Base-by-base conservation (phyloP, 2,797 vertebrate genomes). In the Microctenopoma lineatum region DNA sequence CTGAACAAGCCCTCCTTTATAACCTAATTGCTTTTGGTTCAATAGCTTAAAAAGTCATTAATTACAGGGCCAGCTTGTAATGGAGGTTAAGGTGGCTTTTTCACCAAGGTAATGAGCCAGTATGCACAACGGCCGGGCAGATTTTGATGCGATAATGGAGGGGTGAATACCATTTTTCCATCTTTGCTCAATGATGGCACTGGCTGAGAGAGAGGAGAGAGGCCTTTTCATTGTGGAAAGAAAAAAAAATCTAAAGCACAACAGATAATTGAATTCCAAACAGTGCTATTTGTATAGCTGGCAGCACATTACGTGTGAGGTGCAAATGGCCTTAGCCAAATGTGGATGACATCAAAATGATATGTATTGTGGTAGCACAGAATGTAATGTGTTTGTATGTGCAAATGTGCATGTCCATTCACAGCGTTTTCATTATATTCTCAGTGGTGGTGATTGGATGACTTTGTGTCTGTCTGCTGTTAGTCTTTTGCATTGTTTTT, bases 21-120 rank as follows among this genome's bases (percentile, higher is more conserved):
- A 91, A 91, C 90, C 85, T 93, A 92, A 94, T 94, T 93, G 91
- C 90, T 92, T 94, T 92, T 86, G 85, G 91, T 91, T 94, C 90
- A 92, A 91, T 91, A 91, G 88, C 91, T 94, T 93, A 90, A 93
- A 94, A 92, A 91, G 92, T 93, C 90, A 94, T 94, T 94, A 95
- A 95, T 94, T 94, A 92, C 88, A 88, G 86, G 90, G 86, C 87
- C 85, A 84, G 76, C 81, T 87, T 86, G 84, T 92, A 93, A 94
- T 91, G 83, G 90, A 92, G 90, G 91, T 92, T 90, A 93, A 92
- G 91, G 92, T 92, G 88, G 87, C 85, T 90, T 91, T 93, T 92
- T 91, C 84, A 85, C 84, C 82, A 89, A 90, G 89, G 89, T 93
- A 94, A 93, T 93, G 91, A 95, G 91, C 71, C 89, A 36, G 66